Base-by-base conservation (phyloP, 2,113 vertebrate genomes). In the Lagopus leucura region DNA sequence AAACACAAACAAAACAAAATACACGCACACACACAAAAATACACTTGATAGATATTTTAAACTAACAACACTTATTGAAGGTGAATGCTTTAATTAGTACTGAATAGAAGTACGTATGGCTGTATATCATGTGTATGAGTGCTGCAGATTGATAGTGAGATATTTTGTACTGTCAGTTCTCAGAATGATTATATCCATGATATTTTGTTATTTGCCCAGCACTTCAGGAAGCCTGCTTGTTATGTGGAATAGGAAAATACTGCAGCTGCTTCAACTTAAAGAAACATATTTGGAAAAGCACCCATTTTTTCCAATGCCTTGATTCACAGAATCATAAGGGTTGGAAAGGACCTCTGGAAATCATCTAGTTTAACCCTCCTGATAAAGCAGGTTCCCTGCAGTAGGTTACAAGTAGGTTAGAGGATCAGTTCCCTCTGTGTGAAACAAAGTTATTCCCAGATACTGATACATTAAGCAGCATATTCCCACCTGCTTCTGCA, bases 401-500 rank as follows among this genome's bases (percentile, higher is more conserved):
- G 14, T 28, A 54, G 27, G 52, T 54, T 54, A 14, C 27, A 54
- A 15, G 52, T 16, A 57, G 16, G 54, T 32, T 27, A 82, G 43
- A 91, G 84, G 82, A 74, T 80, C 48, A 58, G 61, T 43, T 91
- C 81, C 94, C 95, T 80, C 21, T 73, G 48, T 14, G 34, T 4
- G 6, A 94, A 83, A 93, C 52, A 54, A 75, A 42, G 12, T 5
- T 71, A 82, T 45, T 30, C 80, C 85, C 54, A 89, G 47, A 34
- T 89, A 69, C 1, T 84, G 81, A 78, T 47, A 40, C 18, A 58
- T 77, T 71, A 80, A 86, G 89, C 94, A 94, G 83, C 72, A 86
- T 83, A 90, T 61, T 81, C 74, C 75, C 21, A 69, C 74, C 94
- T 78, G 72, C 52, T 38, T 85, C 60, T 73, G 74, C 89, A 82